These are phyloP conservation scores for Ameiurus melas DNA, from an alignment of 2,113 vertebrate genomes.

Conservation along the genomic window DNA sequence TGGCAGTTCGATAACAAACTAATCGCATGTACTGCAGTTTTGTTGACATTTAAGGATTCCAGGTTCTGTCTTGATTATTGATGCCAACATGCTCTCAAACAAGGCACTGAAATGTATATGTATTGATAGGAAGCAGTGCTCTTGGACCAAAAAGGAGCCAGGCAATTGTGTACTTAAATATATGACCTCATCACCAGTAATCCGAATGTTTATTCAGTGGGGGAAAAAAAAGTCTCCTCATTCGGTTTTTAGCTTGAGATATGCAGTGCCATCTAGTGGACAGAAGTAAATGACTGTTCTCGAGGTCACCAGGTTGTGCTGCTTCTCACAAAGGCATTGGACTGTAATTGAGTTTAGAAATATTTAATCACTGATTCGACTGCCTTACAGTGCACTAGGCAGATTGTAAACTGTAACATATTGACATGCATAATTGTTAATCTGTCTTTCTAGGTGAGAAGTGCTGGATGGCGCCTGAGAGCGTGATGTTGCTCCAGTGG, in stretches of 20 bases:
- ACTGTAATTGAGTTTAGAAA: background rate
- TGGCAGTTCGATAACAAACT: background rate
- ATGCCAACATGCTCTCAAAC: background rate
- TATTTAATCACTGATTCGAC: background rate
- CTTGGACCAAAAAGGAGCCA: no score
- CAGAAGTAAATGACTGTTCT: background rate
- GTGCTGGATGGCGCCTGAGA: constrained; percentile 79
- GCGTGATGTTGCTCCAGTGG: constrained; percentile 61
- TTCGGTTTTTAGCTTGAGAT: background rate
- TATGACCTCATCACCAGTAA: background rate
- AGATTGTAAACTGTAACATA: background rate
- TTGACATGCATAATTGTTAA: background rate
- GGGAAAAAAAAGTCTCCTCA: background rate
- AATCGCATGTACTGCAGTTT: background rate
- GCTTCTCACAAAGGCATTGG: background rate
- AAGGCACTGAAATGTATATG: background rate
- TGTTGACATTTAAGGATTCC: background rate
- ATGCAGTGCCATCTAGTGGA: constrained; percentile 21
- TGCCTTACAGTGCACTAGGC: background rate
- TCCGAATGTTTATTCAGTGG: background rate
- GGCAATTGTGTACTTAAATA: background rate
- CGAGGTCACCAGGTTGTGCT: background rate
- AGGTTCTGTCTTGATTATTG: background rate
- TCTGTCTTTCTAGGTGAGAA: constrained; percentile 50
- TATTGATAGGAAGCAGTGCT: no score